phyloP scores from a whole-genome alignment of 2,113 vertebrate genomes.

The Furnarius figulus region DNA sequence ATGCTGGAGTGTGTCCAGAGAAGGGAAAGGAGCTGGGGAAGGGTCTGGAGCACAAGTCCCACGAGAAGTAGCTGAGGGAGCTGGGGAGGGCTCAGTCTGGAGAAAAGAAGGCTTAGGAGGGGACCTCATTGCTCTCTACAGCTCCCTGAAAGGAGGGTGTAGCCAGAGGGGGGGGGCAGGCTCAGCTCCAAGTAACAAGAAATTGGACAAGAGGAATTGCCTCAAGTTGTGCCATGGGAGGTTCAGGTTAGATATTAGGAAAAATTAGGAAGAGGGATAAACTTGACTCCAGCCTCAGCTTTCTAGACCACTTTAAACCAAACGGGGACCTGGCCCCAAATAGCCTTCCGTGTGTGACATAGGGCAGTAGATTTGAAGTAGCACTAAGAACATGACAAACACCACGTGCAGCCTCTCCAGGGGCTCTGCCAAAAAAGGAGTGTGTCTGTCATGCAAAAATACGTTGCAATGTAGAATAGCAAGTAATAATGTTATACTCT shows the following conservation, averaged over 20 bases:
- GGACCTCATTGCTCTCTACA: background rate
- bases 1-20: background rate
- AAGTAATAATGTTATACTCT: background rate
- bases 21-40: background rate
- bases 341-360: accelerated
- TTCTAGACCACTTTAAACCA: background rate
- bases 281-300: background rate
- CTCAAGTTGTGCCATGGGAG: background rate
- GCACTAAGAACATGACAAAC: background rate
- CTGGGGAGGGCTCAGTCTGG: too few relatives aligned
- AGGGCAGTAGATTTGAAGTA: background rate
- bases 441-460: background rate
- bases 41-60: background rate
- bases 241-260: background rate
- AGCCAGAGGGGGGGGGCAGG: background rate
- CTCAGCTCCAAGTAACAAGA: background rate
- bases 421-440: background rate
- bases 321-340: background rate
- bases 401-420: background rate
- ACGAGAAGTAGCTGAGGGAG: background rate
- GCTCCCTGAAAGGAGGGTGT: background rate
- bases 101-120: background rate
- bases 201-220: background rate
- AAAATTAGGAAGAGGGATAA: background rate
- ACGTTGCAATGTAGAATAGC: background rate